Conservation (phyloP, 2,888 invertebrate species). For the Tipula confusa region DNA sequence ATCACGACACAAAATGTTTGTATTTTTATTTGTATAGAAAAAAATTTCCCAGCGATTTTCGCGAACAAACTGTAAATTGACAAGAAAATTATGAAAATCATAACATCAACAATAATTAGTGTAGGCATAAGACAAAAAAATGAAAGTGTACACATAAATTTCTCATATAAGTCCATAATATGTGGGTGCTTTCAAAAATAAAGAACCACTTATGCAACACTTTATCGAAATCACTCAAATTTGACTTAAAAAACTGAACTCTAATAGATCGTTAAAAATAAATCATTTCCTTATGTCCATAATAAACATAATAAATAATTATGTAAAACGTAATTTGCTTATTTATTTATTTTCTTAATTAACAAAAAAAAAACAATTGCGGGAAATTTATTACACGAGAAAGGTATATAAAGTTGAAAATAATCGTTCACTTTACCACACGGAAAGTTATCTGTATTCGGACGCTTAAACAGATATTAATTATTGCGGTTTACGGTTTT, state of each 20-base stretch:
- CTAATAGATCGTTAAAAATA: neutral
- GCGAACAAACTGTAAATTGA: neutral
- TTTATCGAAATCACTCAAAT: neutral
- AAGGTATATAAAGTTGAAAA: too few relatives aligned
- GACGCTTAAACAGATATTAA: too few relatives aligned
- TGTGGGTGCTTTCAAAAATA: neutral
- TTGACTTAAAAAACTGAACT: neutral
- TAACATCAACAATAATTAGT: neutral
- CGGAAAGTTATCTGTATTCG: too few relatives aligned
- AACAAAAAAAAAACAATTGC: neutral
- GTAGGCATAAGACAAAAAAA: neutral
- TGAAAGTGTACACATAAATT: neutral
- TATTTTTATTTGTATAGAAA: neutral
- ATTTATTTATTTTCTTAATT: neutral
- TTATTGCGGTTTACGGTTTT: too few relatives aligned
- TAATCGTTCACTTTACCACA: too few relatives aligned
- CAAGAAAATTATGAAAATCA: neutral
- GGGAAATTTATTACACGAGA: too few relatives aligned
- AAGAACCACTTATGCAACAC: neutral
- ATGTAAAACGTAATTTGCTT: too few relatives aligned
- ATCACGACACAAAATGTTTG: neutral
- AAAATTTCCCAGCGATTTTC: neutral
- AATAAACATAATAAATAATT: neutral
- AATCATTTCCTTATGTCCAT: neutral
- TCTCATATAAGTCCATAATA: neutral